Evolutionary conservation across 2,797 vertebrate genomes (phyloP).

Genomic region (Serranus cabrilla): DNA sequence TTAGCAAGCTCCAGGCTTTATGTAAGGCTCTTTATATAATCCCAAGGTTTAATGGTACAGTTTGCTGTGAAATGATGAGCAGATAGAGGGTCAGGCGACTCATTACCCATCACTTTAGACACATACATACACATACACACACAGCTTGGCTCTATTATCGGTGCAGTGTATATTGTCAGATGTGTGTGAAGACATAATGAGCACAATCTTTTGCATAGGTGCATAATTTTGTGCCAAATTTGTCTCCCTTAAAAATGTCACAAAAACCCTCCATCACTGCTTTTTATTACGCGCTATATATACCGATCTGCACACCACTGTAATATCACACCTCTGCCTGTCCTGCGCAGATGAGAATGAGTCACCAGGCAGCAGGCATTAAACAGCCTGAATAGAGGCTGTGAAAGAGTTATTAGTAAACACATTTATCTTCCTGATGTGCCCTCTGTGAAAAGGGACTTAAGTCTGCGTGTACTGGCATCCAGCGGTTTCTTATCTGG

Average conservation of each 20-base stretch:
- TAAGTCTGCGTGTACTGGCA: constrained; percentile 75
- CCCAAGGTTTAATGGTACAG: constrained; percentile 67
- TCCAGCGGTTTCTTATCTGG: constrained; percentile 86
- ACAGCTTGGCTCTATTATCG: constrained; percentile 1
- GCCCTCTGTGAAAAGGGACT: constrained; percentile 67
- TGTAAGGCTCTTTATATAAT: constrained; percentile 83
- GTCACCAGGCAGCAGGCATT: constrained; percentile 63
- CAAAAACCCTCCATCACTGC: constrained; percentile 16
- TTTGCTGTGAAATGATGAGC: constrained; percentile 53
- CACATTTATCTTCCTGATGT: constrained; percentile 73
- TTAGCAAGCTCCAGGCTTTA: constrained; percentile 76
- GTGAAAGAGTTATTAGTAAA: constrained; percentile 77
- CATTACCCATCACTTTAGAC: constrained; percentile 29
- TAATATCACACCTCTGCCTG: constrained; percentile 55
- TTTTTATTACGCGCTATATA: constrained; percentile 50
- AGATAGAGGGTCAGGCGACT: constrained; percentile 40
- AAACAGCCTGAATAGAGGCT: constrained; percentile 63
- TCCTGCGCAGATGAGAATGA: constrained; percentile 64
- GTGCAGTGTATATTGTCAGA: constrained; percentile 15
- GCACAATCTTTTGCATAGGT: constrained; percentile 29
- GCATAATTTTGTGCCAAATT: constrained; percentile 31
- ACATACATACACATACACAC: constrained; percentile 12
- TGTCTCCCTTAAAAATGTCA: constrained; percentile 32
- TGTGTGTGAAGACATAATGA: constrained; percentile 25
- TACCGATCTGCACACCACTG: constrained; percentile 41